A percentile compares a stretch with the other conserved stretches of the same genome.
Evolutionary conservation across 2,797 vertebrate genomes (phyloP).

Genomic region (Erethizon dorsatum): DNA sequence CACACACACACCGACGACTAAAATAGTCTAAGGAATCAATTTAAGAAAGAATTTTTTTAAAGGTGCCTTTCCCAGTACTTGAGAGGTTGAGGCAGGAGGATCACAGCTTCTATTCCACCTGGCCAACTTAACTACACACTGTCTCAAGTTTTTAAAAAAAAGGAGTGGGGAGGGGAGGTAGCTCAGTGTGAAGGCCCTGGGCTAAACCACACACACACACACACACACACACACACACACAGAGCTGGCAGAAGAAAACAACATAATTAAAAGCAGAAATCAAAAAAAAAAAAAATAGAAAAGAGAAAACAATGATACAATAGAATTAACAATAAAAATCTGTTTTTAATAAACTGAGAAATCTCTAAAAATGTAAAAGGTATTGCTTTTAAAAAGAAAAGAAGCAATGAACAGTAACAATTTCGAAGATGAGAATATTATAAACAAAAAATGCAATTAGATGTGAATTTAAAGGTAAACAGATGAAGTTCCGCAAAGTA

Average conservation of each 20-base stretch:
- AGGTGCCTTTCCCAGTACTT: background rate
- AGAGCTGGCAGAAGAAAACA: background rate
- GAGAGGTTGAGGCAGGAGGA: background rate
- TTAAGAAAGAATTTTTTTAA: background rate
- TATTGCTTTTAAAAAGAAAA: background rate
- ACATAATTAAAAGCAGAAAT: constrained; percentile 18
- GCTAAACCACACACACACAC: background rate
- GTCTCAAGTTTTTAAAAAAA: background rate
- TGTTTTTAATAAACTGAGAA: background rate
- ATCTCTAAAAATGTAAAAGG: background rate
- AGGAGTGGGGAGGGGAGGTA: background rate
- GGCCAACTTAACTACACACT: background rate
- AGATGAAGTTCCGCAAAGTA: background rate
- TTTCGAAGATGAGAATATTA: background rate
- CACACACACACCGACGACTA: background rate
- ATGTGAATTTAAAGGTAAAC: background rate
- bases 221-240: background rate
- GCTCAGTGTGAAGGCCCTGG: background rate
- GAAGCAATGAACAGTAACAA: background rate
- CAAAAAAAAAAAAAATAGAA: background rate
- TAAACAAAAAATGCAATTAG: background rate
- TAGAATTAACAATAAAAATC: constrained; percentile 29
- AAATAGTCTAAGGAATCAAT: background rate
- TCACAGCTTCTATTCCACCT: background rate
- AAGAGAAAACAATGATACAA: background rate